Evolutionary conservation across 2,888 invertebrate genomes (phyloP), one percentile per base, ranked within the genome.

Genomic region (Hypolimnas misippus): DNA sequence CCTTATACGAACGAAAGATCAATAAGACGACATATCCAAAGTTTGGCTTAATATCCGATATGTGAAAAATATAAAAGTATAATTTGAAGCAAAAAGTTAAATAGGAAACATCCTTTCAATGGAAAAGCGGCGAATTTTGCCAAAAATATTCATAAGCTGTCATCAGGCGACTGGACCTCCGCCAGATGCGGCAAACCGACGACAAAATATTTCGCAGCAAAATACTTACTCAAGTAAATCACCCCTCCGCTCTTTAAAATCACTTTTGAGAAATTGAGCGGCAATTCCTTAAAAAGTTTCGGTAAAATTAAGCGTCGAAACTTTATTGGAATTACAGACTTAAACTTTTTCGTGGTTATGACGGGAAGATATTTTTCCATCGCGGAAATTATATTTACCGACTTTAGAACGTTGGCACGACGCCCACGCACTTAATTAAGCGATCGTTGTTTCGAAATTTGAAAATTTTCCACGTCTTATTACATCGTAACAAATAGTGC

Each of bases 91-190:
- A 77, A 84, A 82, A 86, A 85, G 80, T 82, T 83, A 78, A 86
- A 86, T 79, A 82, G 79, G 76, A 78, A 83, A 80, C 77, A 78
- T 80, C 77, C 77, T 77, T 77, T 74, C 79, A 81, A 82, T 82
- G 78, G 84, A 81, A 80, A 86, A 78, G 82, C 84, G 71, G 78
- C 72, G 83, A 83, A 83, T 87, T 89, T 86, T 83, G 89, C 84
- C 89, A 88, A 87, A 90, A 91, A 91, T 90, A 91, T 92, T 92
- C 91, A 91, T 91, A 90, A 89, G 89, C 89, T 91, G 91, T 90
- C 91, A 91, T 90, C 90, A 87, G 76, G 82, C 86, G 84, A 88
- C 91, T 92, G 91, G 91, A 90, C 90, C 82, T 72, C 73, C 85
- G 91, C 91, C 91, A 92, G 90, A 83, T 89, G 89, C 83, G 88